Conservation (phyloP, 2,888 invertebrate genomes). For the Lasiommata megera region DNA sequence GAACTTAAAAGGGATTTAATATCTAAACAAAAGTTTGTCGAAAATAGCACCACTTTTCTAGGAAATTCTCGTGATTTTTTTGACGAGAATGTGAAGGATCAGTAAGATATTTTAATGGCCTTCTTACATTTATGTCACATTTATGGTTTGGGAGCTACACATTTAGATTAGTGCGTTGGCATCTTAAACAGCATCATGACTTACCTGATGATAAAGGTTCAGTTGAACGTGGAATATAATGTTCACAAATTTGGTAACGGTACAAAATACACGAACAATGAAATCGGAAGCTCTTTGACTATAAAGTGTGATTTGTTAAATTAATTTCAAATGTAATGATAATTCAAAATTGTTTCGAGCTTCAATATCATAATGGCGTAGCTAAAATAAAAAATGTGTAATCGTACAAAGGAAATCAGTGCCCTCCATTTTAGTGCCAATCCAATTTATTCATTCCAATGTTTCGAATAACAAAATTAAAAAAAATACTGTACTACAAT, state of each 20-base stretch:
- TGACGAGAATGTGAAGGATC: neutral
- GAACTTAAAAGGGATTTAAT: neutral
- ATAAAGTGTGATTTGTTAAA: neutral
- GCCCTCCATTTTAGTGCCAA: constrained; percentile 78
- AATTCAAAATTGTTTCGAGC: constrained; percentile 42
- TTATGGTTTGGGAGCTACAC: neutral
- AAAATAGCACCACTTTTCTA: neutral
- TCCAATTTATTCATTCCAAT: constrained; percentile 54
- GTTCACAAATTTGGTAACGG: too few species aligned
- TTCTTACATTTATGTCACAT: neutral
- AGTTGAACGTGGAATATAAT: too few species aligned
- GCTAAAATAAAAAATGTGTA: constrained; percentile 32
- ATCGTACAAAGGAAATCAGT: constrained; percentile 46
- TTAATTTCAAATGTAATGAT: constrained; percentile 8
- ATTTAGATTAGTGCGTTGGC: too few species aligned
- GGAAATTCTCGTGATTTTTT: neutral
- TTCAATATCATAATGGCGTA: constrained; percentile 37
- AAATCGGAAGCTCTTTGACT: neutral
- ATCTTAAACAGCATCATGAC: too few species aligned
- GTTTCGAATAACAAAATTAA: constrained; percentile 38
- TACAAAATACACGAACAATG: neutral
- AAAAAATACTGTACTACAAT: constrained; percentile 33
- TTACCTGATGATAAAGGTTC: too few species aligned
- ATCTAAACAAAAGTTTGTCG: neutral
- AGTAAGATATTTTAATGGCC: neutral